These are phyloP conservation scores for Pachycephus smyrnensis DNA, from an alignment of 2,888 invertebrate genomes.

Conservation along the genomic window DNA sequence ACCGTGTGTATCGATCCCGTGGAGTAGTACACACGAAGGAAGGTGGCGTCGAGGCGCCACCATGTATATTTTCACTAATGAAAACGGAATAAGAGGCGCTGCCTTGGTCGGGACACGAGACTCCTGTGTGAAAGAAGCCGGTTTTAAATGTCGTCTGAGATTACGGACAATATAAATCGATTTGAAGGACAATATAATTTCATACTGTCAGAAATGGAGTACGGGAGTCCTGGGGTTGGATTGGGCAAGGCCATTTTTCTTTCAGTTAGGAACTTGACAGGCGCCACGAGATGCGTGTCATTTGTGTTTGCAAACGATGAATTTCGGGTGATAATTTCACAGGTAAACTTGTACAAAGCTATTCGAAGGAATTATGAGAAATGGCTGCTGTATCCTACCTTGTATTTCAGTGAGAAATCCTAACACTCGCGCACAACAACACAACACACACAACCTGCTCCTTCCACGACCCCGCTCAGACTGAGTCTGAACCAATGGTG, in stretches of 20 bases:
- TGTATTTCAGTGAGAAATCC: slow-evolving; percentile 45
- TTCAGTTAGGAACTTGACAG: slow-evolving; percentile 13
- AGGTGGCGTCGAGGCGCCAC: slow-evolving; percentile 50
- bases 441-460: slow-evolving; percentile 27
- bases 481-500: neutral
- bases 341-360: neutral
- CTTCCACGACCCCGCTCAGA: neutral
- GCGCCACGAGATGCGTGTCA: neutral
- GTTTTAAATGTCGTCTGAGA: neutral
- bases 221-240: neutral
- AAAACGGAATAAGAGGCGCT: slow-evolving; percentile 2
- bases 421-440: slow-evolving; percentile 38
- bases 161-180: neutral
- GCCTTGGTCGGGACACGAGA: slow-evolving; percentile 6
- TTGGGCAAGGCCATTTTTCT: neutral
- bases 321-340: neutral
- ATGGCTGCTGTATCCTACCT: slow-evolving; percentile 41
- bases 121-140: neutral
- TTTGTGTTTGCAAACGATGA: neutral
- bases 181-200: neutral
- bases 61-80: slow-evolving; percentile 22
- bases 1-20: slow-evolving; percentile 57
- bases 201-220: neutral
- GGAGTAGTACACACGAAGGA: slow-evolving; percentile 49
- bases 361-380: neutral